Conservation (phyloP, 2,797 vertebrate species). For the Brachyalestes nurse region DNA sequence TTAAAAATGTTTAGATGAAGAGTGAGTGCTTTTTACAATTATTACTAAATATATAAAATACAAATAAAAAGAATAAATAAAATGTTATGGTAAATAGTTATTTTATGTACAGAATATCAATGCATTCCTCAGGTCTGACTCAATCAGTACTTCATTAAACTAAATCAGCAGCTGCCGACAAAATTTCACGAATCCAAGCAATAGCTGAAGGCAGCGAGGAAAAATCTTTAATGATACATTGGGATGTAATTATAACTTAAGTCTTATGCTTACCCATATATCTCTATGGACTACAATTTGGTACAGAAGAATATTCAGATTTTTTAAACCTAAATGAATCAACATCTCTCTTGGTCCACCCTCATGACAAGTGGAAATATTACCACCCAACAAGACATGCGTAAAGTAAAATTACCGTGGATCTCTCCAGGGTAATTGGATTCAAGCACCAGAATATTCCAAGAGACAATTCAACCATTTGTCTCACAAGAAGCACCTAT, state of each 20-base stretch:
- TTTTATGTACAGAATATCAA: no score
- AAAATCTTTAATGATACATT: slow-evolving; percentile 22
- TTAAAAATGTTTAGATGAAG: no score
- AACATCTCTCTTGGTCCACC: slow-evolving; percentile 15
- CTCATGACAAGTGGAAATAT: background rate
- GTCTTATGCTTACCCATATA: slow-evolving; percentile 24
- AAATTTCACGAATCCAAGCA: no score
- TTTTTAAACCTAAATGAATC: slow-evolving; percentile 28
- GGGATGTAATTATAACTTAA: background rate
- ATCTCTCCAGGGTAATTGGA: background rate
- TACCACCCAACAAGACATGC: slow-evolving; percentile 3
- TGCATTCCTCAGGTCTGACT: no score
- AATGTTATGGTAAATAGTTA: no score
- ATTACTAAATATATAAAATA: no score
- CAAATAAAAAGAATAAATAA: no score
- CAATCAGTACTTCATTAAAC: no score
- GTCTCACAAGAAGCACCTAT: background rate
- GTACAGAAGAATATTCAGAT: background rate
- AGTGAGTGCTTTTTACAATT: no score
- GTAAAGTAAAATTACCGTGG: slow-evolving; percentile 24
- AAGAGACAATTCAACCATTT: background rate
- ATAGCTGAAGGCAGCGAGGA: no score
- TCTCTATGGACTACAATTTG: slow-evolving; percentile 33
- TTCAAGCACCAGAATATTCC: slow-evolving; percentile 3
- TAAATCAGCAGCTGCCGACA: no score